A percentile compares a stretch with the other conserved stretches of the same genome.
These are phyloP conservation scores for Onthophagus sagittarius DNA, from an alignment of 2,888 invertebrate species.

Conservation along the genomic window DNA sequence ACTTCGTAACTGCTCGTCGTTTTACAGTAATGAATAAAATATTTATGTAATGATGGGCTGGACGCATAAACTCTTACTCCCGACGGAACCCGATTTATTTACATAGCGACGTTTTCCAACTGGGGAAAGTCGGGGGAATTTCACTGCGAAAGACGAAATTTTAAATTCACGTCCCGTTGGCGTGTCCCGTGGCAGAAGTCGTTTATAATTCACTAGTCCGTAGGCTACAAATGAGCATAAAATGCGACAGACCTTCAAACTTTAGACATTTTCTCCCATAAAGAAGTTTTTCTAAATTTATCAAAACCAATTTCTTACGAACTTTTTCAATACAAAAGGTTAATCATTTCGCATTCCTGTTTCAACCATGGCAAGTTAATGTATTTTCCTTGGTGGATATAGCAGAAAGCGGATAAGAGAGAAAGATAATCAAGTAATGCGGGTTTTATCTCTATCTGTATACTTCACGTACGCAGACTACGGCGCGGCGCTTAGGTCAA, in stretches of 20 bases:
- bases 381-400: too few relatives aligned
- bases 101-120: not conserved
- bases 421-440: not conserved
- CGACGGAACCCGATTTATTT: not conserved
- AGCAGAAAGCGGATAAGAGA: not conserved
- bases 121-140: not conserved
- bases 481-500: not conserved
- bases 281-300: not conserved
- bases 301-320: too few relatives aligned
- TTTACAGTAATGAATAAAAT: not conserved
- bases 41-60: not conserved
- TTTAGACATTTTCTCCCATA: not conserved
- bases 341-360: too few relatives aligned
- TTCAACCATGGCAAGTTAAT: too few relatives aligned
- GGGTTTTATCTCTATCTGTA: not conserved
- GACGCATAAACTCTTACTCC: not conserved
- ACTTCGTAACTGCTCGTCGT: not conserved
- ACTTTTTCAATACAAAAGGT: too few relatives aligned
- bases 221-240: slow-evolving; percentile 11
- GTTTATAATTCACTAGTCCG: slow-evolving; percentile 12
- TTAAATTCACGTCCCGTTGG: slow-evolving; percentile 12
- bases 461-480: not conserved
- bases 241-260: slow-evolving; percentile 6
- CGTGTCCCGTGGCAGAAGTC: not conserved
- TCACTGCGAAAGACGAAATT: not conserved